phyloP scores from a whole-genome alignment of 2,888 invertebrate species.

The Lapara coniferarum region DNA sequence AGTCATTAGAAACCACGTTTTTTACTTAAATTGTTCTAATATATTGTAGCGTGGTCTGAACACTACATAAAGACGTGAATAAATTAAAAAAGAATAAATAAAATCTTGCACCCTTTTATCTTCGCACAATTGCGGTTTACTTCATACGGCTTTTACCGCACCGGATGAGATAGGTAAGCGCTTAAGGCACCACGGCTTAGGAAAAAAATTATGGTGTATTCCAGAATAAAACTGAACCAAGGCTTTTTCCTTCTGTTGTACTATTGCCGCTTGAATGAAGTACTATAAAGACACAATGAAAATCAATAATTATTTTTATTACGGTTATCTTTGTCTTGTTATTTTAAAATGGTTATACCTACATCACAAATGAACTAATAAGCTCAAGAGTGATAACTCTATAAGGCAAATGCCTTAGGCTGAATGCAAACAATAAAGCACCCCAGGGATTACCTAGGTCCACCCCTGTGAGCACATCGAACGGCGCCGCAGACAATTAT shows the following conservation, averaged over 20 bases:
- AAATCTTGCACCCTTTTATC: conserved; percentile 9
- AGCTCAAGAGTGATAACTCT: no score
- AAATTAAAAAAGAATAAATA: conserved; percentile 8
- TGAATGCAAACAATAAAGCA: background rate
- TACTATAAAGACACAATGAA: no score
- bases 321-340: background rate
- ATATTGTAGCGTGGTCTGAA: background rate
- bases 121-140: conserved; percentile 12
- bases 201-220: background rate
- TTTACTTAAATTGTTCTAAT: background rate
- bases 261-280: no score
- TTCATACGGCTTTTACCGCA: conserved; percentile 26
- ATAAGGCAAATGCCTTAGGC: background rate
- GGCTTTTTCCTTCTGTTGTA: background rate
- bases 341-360: background rate
- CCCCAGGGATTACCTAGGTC: background rate
- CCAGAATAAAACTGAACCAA: background rate
- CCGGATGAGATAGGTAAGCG: conserved; percentile 9
- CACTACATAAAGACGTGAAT: background rate
- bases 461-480: conserved; percentile 30
- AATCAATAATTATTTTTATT: no score
- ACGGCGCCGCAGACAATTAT: conserved; percentile 41
- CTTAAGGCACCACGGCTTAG: conserved; percentile 9
- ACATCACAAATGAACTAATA: background rate
- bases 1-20: no score